Conservation (phyloP, 2,113 vertebrate species). For the Sinocyclocheilus anophthalmus region DNA sequence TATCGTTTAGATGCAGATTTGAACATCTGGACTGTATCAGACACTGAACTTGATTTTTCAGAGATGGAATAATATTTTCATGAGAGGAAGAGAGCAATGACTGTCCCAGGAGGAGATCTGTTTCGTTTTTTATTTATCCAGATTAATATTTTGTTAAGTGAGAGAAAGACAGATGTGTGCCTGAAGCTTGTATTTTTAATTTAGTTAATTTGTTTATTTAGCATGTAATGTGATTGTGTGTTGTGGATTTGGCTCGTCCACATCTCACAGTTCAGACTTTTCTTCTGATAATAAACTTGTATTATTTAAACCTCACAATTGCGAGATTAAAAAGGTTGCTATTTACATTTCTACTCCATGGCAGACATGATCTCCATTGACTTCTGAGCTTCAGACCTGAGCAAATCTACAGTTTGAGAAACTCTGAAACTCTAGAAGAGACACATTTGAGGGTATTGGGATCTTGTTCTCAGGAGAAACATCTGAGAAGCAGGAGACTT, state of each 20-base stretch:
- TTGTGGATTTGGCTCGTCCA: not conserved
- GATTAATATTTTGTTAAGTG: slow-evolving; percentile 12
- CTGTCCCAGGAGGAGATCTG: slow-evolving; percentile 11
- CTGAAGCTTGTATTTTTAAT: slow-evolving; percentile 15
- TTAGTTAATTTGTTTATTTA: not conserved
- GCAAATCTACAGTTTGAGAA: not conserved
- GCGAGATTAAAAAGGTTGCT: too few relatives aligned
- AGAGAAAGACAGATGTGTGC: not conserved
- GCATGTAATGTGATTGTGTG: not conserved
- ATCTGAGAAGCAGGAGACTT: not conserved
- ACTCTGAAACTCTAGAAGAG: not conserved
- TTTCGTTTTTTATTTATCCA: not conserved
- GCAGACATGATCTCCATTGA: too few relatives aligned
- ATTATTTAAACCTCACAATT: too few relatives aligned
- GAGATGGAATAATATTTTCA: not conserved
- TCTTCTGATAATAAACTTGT: too few relatives aligned
- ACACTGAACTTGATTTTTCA: not conserved
- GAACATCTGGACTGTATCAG: slow-evolving; percentile 1
- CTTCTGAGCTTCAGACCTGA: not conserved
- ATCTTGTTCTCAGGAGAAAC: not conserved
- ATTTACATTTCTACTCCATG: too few relatives aligned
- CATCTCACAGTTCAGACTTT: too few relatives aligned
- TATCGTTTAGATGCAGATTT: not conserved
- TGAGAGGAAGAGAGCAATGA: not conserved
- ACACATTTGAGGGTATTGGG: not conserved